These are phyloP conservation scores for Suricata suricatta DNA, from an alignment of 2,113 vertebrate species.

Conservation along the genomic window DNA sequence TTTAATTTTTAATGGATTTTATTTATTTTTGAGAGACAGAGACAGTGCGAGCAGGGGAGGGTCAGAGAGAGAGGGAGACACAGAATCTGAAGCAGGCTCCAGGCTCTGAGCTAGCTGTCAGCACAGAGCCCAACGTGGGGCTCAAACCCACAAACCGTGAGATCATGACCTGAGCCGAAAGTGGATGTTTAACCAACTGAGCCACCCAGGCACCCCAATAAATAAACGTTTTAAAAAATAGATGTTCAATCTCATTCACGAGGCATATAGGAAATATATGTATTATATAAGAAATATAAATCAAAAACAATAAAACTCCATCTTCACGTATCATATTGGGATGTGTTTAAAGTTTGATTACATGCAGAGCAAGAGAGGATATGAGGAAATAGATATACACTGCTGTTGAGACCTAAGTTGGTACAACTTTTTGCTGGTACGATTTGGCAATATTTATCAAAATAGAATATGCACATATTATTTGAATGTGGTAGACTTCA, in stretches of 20 bases:
- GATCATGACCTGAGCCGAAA: too few species aligned
- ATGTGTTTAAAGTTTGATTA: conserved; percentile 7
- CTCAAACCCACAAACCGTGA: too few species aligned
- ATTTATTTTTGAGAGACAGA: too few species aligned
- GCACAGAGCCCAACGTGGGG: too few species aligned
- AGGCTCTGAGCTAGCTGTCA: too few species aligned
- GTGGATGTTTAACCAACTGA: too few species aligned
- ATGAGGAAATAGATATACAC: neutral
- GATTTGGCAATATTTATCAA: neutral
- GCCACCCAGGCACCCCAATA: too few species aligned
- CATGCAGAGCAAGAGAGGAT: neutral
- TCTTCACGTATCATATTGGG: neutral
- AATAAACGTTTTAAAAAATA: too few species aligned
- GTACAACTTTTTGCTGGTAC: neutral
- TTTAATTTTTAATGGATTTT: too few species aligned
- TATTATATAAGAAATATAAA: neutral
- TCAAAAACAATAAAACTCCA: neutral
- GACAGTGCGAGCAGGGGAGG: too few species aligned
- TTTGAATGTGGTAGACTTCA: neutral
- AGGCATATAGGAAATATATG: neutral
- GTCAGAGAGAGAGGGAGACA: too few species aligned
- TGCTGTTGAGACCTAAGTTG: neutral
- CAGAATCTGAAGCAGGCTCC: too few species aligned
- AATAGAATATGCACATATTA: neutral
- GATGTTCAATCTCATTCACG: neutral